Base-by-base conservation (phyloP, 2,888 invertebrate species). In the Acrocyrtus sp. region DNA sequence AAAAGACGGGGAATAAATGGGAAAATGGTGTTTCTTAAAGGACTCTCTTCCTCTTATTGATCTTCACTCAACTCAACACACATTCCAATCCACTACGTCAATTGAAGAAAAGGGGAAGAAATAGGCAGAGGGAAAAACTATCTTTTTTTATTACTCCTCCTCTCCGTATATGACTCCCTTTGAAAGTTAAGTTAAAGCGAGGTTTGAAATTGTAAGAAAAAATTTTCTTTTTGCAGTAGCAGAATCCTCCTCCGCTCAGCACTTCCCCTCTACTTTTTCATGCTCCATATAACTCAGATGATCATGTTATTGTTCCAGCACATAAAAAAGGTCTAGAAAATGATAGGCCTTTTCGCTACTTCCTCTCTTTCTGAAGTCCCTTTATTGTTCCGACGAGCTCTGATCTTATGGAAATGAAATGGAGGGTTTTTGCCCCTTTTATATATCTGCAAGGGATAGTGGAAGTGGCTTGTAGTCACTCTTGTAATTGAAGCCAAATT, bases 241-340 rank as follows among this genome's bases (percentile, higher is more conserved):
- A n/a, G n/a, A n/a, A n/a, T n/a, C n/a, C n/a, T n/a, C n/a, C n/a
- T n/a, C n/a, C n/a, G n/a, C n/a, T n/a, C n/a, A n/a, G n/a, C n/a
- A n/a, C n/a, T n/a, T n/a, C n/a, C n/a, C n/a, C n/a, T n/a, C n/a
- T n/a, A n/a, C 47, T 63, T 61, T 70, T 70, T 70, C 62, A 63
- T 70, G 70, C 61, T 69, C 69, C 69, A 69, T 69, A 70, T 70
- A 63, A 63, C 70, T 63, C n/a, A 63, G 24, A 62, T 70, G 62
- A 70, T 70, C 61, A 70, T 63, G 54, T 50, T 62, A 41, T 51
- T 69, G 34, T 34, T 34, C 34, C 34, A 34, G 34, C 34, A 47
- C 24, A 34, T 27, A 67, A 61, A 68, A 61, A 58, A 60, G 29
- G 45, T 22, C 60, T 68, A 58, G n/a, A n/a, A n/a, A n/a, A n/a